Conservation (phyloP, 2,113 vertebrate genomes). For the Ciconia stormi region DNA sequence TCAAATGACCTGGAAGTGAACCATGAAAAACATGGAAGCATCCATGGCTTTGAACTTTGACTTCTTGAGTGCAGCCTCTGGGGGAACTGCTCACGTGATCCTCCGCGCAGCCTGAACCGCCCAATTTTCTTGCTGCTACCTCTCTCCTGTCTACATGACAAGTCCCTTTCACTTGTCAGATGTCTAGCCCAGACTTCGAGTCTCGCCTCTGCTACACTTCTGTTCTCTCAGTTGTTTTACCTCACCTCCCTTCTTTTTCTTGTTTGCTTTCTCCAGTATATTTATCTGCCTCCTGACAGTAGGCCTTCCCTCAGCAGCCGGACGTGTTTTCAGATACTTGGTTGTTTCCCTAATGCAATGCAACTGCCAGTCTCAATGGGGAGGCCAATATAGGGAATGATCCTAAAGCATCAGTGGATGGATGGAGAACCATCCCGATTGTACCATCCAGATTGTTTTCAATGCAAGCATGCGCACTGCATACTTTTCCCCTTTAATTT, state of each 20-base stretch:
- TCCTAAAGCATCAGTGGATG: not conserved
- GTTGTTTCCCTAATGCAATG: not conserved
- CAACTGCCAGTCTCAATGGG: not conserved
- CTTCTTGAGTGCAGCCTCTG: not conserved
- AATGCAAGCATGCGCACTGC: not conserved
- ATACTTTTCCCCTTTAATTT: not conserved
- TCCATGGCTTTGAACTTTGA: constrained; percentile 20
- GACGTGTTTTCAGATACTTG: not conserved
- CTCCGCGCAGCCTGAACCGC: not conserved
- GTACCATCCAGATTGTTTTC: not conserved
- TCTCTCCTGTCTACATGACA: not conserved
- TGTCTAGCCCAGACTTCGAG: not conserved
- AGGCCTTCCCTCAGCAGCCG: not conserved
- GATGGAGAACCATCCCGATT: not conserved
- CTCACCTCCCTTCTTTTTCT: not conserved
- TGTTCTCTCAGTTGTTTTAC: not conserved
- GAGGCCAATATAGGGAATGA: not conserved
- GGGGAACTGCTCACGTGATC: not conserved
- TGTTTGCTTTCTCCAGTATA: not conserved
- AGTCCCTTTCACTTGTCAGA: not conserved
- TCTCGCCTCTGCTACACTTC: not conserved
- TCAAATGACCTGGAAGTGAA: constrained; percentile 22
- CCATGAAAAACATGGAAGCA: not conserved
- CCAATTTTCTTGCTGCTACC: not conserved
- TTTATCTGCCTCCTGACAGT: not conserved